Conservation (phyloP, 1,140 invertebrate species). For the Branchinecta lindahli region DNA sequence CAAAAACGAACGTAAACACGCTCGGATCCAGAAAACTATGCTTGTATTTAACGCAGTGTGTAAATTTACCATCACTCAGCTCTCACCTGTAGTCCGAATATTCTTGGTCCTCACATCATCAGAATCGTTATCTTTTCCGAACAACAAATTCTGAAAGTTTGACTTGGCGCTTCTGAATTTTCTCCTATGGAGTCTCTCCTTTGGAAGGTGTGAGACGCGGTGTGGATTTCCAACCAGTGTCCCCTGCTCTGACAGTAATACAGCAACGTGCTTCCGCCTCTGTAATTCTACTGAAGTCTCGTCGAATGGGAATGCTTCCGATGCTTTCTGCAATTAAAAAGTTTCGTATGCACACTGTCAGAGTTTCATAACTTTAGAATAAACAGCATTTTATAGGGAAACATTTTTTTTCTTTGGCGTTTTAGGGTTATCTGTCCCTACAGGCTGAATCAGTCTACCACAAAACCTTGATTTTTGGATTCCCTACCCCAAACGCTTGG, state of each 20-base stretch:
- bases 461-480: no score
- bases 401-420: no score
- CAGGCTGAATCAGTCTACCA: no score
- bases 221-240: constrained; percentile 78
- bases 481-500: no score
- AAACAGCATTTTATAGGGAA: no score
- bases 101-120: constrained; percentile 90
- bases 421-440: no score
- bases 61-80: no score
- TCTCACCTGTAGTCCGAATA: constrained; percentile 67
- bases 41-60: no score
- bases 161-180: constrained; percentile 80
- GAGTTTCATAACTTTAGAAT: no score
- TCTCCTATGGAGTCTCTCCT: constrained; percentile 54
- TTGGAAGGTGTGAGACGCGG: constrained; percentile 71
- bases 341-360: not conserved
- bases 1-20: no score
- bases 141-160: constrained; percentile 71
- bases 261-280: constrained; percentile 74
- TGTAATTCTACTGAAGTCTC: constrained; percentile 78
- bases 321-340: constrained; percentile 21
- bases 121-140: constrained; percentile 54
- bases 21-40: no score
- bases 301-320: constrained; percentile 52
- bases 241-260: constrained; percentile 91